Base-by-base conservation (phyloP, 2,797 vertebrate genomes). In the Petrocephalus sullivani region DNA sequence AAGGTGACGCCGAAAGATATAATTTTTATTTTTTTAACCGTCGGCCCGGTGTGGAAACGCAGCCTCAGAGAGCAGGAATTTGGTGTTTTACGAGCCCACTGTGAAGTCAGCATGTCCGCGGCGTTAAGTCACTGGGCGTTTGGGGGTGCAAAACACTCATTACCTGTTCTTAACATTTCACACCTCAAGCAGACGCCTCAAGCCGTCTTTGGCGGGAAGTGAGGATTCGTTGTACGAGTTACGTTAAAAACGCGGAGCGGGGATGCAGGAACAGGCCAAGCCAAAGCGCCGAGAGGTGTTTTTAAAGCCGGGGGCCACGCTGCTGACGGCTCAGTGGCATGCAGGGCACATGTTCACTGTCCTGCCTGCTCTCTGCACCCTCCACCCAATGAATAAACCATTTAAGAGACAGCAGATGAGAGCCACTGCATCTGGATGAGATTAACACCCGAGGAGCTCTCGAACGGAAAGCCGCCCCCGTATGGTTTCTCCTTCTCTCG, bases 11-110 rank as follows among this genome's bases (percentile, higher is more conserved):
- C 37, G 33, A 71, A 71, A 81, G 41, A 0, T n/a, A n/a, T n/a
- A n/a, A n/a, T 46, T 71, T 33, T 61, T 23, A 37, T 41, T 75
- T 37, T 75, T 37, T 1, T 16, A 46, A 78, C 46, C 16, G 8
- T 46, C 37, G 19, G 60, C 87, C 87, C 88, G 87, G 86, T 89
- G 87, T 53, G 91, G 90, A 91, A 91, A 92, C 91, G 71, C 57
- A 71, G 57, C 84, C 89, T 92, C 89, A 91, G 61, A 84, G 89
- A 91, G 87, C 89, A 90, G 88, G 91, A 92, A 92, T 92, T 90
- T 87, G 49, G 87, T 23, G 23, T 91, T 92, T 92, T 91, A 92
- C 41, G 85, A 90, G 78, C 14, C 54, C 53, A 19, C 53, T 33
- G 28, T 89, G 12, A 21, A 49, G 60, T 54, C 83, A 75, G 85